Percentiles rank a stretch among this genome's conserved stretches.
phyloP scores from a whole-genome alignment of 2,113 vertebrate species.

The Gymnogyps californianus region DNA sequence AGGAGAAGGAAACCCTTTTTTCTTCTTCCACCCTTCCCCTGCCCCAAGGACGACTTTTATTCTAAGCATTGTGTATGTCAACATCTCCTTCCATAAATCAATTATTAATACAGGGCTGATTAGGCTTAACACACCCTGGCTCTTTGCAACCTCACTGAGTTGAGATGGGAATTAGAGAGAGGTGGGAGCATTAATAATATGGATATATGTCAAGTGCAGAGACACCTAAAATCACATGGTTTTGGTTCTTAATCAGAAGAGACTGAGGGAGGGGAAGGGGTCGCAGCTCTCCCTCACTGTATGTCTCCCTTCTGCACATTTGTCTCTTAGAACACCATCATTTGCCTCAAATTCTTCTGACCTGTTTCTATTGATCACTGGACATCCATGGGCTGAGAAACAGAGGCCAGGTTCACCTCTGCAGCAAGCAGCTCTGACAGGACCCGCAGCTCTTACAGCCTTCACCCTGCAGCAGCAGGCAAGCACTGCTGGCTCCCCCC shows the following conservation, averaged over 20 bases:
- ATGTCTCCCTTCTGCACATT: neutral
- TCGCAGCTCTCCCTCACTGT: neutral
- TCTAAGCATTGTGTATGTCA: neutral
- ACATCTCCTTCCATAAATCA: neutral
- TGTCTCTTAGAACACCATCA: neutral
- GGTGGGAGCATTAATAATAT: neutral
- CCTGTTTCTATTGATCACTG: neutral
- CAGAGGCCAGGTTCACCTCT: neutral
- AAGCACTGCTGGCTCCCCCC: fast-evolving
- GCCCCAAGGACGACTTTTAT: neutral
- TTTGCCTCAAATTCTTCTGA: neutral
- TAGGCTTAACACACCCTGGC: neutral
- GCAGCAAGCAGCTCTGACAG: neutral
- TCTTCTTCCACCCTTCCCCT: neutral
- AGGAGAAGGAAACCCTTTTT: neutral
- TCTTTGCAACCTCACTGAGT: neutral
- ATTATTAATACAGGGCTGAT: neutral
- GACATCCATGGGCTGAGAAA: neutral
- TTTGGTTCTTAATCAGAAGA: neutral
- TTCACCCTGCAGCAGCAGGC: neutral
- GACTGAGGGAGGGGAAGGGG: neutral
- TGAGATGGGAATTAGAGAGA: neutral
- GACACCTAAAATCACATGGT: neutral
- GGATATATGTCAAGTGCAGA: neutral
- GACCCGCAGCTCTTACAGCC: neutral